Conservation (phyloP, 2,797 vertebrate species). For the Podargus strigoides region DNA sequence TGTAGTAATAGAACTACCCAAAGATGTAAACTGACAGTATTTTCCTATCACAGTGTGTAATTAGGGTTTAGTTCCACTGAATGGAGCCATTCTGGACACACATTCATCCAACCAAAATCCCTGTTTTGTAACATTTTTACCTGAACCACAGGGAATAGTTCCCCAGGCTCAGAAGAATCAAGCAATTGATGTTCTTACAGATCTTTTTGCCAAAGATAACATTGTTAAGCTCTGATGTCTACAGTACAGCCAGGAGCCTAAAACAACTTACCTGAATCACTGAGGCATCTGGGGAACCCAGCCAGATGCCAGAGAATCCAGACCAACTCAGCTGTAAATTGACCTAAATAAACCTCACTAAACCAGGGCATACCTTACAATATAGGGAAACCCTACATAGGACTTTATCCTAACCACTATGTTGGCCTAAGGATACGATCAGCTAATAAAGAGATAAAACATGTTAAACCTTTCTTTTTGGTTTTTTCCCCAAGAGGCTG, state of each 20-base stretch:
- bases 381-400: neutral
- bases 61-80: neutral
- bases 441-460: neutral
- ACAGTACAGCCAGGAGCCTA: neutral
- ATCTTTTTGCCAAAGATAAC: neutral
- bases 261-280: neutral
- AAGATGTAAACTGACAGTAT: neutral
- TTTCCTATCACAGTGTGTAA: neutral
- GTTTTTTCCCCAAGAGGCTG: neutral
- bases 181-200: neutral
- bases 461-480: neutral
- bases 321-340: neutral
- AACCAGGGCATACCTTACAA: neutral
- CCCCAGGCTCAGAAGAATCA: neutral
- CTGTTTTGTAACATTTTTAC: neutral
- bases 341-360: neutral
- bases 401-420: neutral
- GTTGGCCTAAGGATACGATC: neutral
- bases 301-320: neutral
- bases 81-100: neutral
- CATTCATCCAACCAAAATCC: neutral
- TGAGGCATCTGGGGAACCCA: neutral
- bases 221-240: neutral
- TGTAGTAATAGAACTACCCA: neutral
- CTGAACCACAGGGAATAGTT: neutral